phyloP scores from a whole-genome alignment of 2,113 vertebrate genomes.

The Sorex araneus region DNA sequence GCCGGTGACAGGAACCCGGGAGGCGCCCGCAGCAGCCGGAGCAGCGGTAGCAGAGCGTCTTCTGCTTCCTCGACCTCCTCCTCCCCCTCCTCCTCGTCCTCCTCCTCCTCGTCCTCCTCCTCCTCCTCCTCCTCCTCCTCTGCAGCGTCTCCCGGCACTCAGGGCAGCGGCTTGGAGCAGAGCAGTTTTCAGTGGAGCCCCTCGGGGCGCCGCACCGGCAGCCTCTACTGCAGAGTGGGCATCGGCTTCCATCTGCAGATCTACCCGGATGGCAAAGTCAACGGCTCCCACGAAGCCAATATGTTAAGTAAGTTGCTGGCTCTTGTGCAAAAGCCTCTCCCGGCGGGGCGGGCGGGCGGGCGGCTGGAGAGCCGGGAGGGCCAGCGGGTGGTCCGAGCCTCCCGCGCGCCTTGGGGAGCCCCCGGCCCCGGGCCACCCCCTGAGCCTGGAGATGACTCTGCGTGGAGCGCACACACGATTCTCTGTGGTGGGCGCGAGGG shows the following conservation, averaged over 20 bases:
- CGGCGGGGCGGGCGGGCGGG: not conserved
- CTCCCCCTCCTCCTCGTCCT: constrained; percentile 49
- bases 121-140: constrained; percentile 70
- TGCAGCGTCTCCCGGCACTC: constrained; percentile 61
- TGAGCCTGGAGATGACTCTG: accelerated
- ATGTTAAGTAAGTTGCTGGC: constrained; percentile 93
- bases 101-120: constrained; percentile 38
- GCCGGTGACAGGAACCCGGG: constrained; percentile 57
- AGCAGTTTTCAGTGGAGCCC: constrained; percentile 89
- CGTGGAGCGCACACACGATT: not conserved
- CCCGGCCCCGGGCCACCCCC: not conserved
- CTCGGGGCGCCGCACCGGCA: constrained; percentile 95
- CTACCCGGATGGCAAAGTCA: constrained; percentile 96
- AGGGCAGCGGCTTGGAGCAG: constrained; percentile 77
- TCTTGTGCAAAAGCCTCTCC: constrained; percentile 9
- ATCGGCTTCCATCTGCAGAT: constrained; percentile 99
- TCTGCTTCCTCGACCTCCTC: constrained; percentile 68
- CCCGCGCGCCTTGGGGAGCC: not conserved
- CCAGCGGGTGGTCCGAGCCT: not conserved
- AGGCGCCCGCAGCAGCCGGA: constrained; percentile 64
- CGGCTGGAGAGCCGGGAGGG: not conserved
- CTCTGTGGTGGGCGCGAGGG: not conserved
- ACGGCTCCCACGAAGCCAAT: constrained; percentile 96
- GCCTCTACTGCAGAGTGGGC: constrained; percentile 96
- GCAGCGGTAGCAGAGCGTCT: constrained; percentile 27